phyloP scores from a whole-genome alignment of 2,888 invertebrate genomes.

The Cantharis rustica region DNA sequence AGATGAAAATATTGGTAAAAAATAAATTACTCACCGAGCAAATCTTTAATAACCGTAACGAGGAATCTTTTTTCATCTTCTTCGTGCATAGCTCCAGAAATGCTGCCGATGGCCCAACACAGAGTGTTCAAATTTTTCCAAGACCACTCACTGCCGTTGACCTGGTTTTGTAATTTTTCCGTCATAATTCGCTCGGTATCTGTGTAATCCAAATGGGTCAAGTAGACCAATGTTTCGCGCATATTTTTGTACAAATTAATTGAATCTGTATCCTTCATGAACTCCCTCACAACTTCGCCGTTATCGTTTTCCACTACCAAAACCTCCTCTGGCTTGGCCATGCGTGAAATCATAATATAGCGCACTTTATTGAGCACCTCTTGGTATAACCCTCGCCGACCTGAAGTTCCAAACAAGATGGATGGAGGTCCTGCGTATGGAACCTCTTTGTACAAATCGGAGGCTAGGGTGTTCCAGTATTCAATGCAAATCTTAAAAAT shows the following conservation, averaged over 20 bases:
- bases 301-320: conserved; percentile 99
- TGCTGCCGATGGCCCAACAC: conserved; percentile 97
- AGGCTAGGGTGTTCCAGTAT: conserved; percentile 95
- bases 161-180: conserved; percentile 96
- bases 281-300: conserved; percentile 98
- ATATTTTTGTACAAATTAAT: conserved; percentile 99
- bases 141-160: conserved; percentile 98
- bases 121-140: conserved; percentile 99
- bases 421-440: conserved; percentile 58
- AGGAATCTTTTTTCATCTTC: conserved; percentile 99
- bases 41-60: conserved; percentile 97
- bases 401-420: conserved; percentile 43
- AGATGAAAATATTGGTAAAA: conserved; percentile 8
- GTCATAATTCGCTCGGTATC: conserved; percentile 99
- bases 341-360: conserved; percentile 97
- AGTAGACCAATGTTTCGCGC: conserved; percentile 96
- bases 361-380: conserved; percentile 86
- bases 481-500: conserved; percentile 99
- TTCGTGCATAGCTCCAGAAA: conserved; percentile 98
- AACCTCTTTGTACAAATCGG: conserved; percentile 89
- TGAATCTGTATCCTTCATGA: conserved; percentile 99
- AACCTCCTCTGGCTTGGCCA: conserved; percentile 99
- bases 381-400: conserved; percentile 75
- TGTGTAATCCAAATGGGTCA: conserved; percentile 96
- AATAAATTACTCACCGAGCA: conserved; percentile 64